Conservation (phyloP, 2,797 vertebrate genomes). For the Mus caroli region DNA sequence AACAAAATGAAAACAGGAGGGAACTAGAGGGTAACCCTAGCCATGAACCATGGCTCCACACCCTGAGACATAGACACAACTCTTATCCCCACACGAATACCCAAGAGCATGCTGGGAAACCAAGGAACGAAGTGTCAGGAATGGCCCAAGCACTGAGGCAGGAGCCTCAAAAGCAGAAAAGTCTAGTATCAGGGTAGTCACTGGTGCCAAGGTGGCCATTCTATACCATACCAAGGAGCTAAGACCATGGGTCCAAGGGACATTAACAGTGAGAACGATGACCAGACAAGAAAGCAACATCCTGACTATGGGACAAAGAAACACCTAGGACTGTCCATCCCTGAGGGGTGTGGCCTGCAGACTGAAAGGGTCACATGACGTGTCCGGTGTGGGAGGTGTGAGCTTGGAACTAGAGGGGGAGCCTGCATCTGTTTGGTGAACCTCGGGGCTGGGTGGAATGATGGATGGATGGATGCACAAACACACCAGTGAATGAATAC, state of each 20-base stretch:
- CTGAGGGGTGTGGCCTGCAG: background rate
- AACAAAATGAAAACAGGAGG: rapidly evolving
- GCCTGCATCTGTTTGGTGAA: background rate
- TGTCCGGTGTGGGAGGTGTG: background rate
- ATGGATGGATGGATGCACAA: no score
- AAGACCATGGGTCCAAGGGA: background rate
- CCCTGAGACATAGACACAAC: rapidly evolving
- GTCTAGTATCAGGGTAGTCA: no score
- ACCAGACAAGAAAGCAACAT: background rate
- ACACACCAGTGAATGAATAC: background rate
- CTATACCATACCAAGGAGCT: background rate
- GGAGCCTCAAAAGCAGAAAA: background rate
- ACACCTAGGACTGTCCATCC: background rate
- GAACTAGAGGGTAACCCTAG: background rate
- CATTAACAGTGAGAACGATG: background rate
- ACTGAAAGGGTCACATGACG: background rate
- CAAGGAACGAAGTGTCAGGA: background rate
- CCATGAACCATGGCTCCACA: background rate
- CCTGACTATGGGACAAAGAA: background rate
- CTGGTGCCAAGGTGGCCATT: background rate
- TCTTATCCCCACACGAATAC: rapidly evolving
- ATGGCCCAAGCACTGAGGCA: background rate
- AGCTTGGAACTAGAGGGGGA: background rate
- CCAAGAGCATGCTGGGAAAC: rapidly evolving
- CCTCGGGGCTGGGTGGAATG: no score